Conservation (phyloP, 1,140 invertebrate species). For the Drosophila ananassae region DNA sequence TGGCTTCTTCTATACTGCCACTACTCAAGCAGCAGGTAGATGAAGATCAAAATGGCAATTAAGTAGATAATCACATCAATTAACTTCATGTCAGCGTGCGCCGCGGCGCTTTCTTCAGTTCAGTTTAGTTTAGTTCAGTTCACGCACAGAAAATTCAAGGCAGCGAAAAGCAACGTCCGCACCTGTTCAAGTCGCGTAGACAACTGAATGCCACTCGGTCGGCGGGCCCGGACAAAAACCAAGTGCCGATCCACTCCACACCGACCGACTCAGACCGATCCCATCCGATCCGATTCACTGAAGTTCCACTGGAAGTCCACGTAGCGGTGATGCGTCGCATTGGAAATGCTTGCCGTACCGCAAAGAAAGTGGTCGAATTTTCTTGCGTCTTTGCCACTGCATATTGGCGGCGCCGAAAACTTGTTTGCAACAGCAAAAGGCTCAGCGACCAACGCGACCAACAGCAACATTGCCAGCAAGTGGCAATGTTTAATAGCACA, state of each 20-base stretch:
- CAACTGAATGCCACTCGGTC: conserved; percentile 53
- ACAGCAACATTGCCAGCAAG: conserved; percentile 42
- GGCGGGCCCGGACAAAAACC: conserved; percentile 45
- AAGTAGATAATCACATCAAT: conserved; percentile 83
- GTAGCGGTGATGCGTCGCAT: conserved; percentile 30
- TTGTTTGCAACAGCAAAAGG: conserved; percentile 50
- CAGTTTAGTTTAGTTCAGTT: conserved; percentile 4
- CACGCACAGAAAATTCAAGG: conserved; percentile 25
- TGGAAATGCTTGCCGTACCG: conserved; percentile 35
- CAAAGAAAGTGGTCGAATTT: conserved; percentile 76
- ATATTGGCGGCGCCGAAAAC: conserved; percentile 39
- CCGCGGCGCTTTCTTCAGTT: conserved; percentile 63
- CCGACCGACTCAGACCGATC: background rate
- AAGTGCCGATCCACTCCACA: conserved; percentile 26
- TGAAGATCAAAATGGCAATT: conserved; percentile 80
- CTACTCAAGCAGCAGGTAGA: conserved; percentile 78
- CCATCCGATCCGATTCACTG: conserved; percentile 26
- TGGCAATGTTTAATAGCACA: conserved; percentile 43
- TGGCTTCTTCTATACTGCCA: conserved; percentile 35
- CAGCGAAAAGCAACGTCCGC: conserved; percentile 56
- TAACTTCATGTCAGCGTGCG: conserved; percentile 82
- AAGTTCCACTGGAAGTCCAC: conserved; percentile 51
- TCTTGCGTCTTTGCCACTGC: conserved; percentile 29
- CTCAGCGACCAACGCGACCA: conserved; percentile 72
- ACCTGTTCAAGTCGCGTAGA: conserved; percentile 68